A percentile compares a stretch with the other conserved stretches of the same genome.
Conservation (phyloP, 37 sponge, comb jelly and placozoan species). For the Spongia lamella region DNA sequence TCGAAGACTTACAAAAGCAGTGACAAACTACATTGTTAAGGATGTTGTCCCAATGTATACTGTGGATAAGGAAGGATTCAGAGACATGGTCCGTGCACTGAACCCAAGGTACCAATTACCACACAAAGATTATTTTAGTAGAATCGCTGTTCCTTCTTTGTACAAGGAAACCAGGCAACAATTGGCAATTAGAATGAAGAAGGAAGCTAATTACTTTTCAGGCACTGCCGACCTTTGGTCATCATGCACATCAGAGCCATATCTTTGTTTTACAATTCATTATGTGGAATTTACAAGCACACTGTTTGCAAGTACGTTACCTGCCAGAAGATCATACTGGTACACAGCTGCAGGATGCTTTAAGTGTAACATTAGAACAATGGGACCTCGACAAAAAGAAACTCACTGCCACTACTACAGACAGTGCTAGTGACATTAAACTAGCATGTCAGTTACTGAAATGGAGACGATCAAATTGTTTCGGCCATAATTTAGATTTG, state of each 20-base stretch:
- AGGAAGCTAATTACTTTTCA: conserved; percentile 7
- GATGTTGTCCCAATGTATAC: conserved; percentile 18
- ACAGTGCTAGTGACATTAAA: conserved; percentile 19
- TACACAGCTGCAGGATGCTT: conserved; percentile 2
- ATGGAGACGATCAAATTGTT: background rate
- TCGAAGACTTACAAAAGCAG: conserved; percentile 6
- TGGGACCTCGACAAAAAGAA: conserved; percentile 6
- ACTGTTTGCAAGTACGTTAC: conserved; percentile 10
- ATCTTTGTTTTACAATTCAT: conserved; percentile 12
- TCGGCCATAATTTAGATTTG: too few relatives aligned
- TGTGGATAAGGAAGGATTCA: conserved; percentile 14
- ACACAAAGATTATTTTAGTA: conserved; percentile 9
- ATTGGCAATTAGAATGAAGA: background rate
- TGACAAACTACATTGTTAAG: conserved; percentile 11
- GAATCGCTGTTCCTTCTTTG: conserved; percentile 16
- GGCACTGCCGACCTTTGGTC: conserved; percentile 32
- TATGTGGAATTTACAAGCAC: conserved; percentile 14
- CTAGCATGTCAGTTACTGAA: conserved; percentile 9
- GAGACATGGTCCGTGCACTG: conserved; percentile 1
- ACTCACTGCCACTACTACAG: conserved; percentile 8
- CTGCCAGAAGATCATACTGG: conserved; percentile 40
- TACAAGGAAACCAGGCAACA: background rate
- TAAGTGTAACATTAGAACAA: background rate
- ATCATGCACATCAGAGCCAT: conserved; percentile 16
- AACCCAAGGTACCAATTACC: conserved; percentile 19